Evolutionary conservation across 2,797 vertebrate species (phyloP), one percentile per base, ranked within the genome.

Genomic region (Cryptoblepharus egeriae): DNA sequence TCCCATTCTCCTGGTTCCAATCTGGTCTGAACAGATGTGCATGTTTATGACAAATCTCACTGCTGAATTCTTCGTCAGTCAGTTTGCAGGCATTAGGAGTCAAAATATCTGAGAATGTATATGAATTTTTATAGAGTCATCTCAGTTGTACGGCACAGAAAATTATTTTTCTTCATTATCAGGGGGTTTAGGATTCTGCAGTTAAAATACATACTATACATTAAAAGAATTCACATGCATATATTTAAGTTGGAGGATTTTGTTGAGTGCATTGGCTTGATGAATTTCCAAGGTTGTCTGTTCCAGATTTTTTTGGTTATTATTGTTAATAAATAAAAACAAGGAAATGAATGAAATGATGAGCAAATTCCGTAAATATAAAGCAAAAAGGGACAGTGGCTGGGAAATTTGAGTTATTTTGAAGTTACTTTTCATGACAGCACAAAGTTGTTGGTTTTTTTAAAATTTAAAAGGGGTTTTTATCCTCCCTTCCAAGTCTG

Each of bases 1-100:
- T 88, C 84, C 80, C 61, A 49, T 52, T 79, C 42, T 87, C 65
- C 57, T 67, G 77, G 13, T 87, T 57, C 63, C 69, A n/a, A 68
- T 88, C 73, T 52, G 35, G 39, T 73, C 37, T 81, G 84, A 69
- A 79, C 79, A 81, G 39, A 73, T 80, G 69, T 67, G 24, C 20
- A 0, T 58, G 39, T 45, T 58, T 5, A 0, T 6, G 63, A 75
- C 72, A 82, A 89, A 64, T 79, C 37, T 68, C 1, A 3, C 5
- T 73, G 37, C 0, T 10, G 61, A 2, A 1, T 49, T 10, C 13
- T 83, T 78, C 78, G 35, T 76, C 0, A 2, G 81, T 20, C 78
- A 82, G 0, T 45, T 71, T 88, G 71, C 57, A 32, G 16, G 0
- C 0, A 60, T 22, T 52, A 77, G 60, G 30, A 26, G 15, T 63